A percentile compares a stretch with the other conserved stretches of the same genome.
These are phyloP conservation scores for Euproctis similis DNA, from an alignment of 2,888 invertebrate genomes.

Conservation along the genomic window DNA sequence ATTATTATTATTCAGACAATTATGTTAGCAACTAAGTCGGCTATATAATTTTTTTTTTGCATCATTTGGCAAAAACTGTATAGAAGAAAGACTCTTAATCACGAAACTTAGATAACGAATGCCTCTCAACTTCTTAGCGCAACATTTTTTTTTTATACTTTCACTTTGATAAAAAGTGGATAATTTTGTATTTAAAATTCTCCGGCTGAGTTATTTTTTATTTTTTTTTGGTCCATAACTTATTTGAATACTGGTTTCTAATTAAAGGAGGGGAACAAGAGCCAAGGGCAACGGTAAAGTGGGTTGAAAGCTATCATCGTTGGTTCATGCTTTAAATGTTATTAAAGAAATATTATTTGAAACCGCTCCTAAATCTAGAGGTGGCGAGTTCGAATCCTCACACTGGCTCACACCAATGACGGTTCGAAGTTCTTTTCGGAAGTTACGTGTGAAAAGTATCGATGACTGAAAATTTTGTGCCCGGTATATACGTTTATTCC, in stretches of 20 bases:
- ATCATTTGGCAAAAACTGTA: conserved; percentile 37
- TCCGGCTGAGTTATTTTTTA: conserved; percentile 32
- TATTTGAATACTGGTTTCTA: conserved; percentile 50
- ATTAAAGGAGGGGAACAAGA: conserved; percentile 33
- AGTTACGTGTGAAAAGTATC: no score
- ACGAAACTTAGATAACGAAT: conserved; percentile 62
- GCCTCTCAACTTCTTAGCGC: conserved; percentile 40
- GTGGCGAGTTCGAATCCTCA: no score
- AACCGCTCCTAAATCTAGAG: no score
- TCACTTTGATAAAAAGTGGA: conserved; percentile 39
- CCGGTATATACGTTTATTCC: no score
- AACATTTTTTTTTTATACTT: conserved; percentile 36
- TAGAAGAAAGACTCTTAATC: conserved; percentile 54
- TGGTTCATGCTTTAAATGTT: conserved; percentile 9
- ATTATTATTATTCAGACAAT: conserved; percentile 67
- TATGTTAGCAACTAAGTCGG: conserved; percentile 39
- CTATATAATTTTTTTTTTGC: conserved; percentile 41
- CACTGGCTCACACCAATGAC: no score
- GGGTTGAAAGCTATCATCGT: conserved; percentile 9
- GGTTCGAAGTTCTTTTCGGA: no score
- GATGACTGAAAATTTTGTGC: no score
- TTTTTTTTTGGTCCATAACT: conserved; percentile 39
- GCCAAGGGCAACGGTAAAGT: conserved; percentile 20
- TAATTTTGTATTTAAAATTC: conserved; percentile 41
- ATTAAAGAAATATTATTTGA: no score